Conservation (phyloP, 2,888 invertebrate species). For the Salpingus planirostris region DNA sequence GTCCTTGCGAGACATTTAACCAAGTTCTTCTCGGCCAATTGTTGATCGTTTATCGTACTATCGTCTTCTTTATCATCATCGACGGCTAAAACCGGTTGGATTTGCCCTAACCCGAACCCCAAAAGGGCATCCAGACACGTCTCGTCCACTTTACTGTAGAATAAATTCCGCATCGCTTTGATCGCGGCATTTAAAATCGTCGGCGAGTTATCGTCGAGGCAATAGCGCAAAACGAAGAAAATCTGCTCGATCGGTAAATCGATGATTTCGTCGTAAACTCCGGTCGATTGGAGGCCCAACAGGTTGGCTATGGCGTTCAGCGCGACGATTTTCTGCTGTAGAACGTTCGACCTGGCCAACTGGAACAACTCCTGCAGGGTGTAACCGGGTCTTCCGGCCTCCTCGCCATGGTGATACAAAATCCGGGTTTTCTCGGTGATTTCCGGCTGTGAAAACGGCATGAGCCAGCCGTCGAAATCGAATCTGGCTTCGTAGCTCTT, state of each 20-base stretch:
- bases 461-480: slow-evolving; percentile 69
- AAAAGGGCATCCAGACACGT: slow-evolving; percentile 59
- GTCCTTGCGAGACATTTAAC: slow-evolving; percentile 64
- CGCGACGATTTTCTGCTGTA: slow-evolving; percentile 76
- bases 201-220: slow-evolving; percentile 74
- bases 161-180: slow-evolving; percentile 63
- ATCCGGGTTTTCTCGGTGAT: slow-evolving; percentile 53
- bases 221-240: slow-evolving; percentile 73
- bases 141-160: slow-evolving; percentile 74
- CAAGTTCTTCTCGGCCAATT: slow-evolving; percentile 76
- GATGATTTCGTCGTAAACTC: slow-evolving; percentile 68
- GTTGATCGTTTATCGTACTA: slow-evolving; percentile 72
- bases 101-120: slow-evolving; percentile 55
- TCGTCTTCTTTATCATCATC: slow-evolving; percentile 43
- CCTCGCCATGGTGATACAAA: slow-evolving; percentile 89
- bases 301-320: slow-evolving; percentile 74
- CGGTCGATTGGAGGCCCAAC: slow-evolving; percentile 58
- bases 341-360: slow-evolving; percentile 64
- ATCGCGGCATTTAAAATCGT: slow-evolving; percentile 67
- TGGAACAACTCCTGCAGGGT: slow-evolving; percentile 81
- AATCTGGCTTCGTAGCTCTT: slow-evolving; percentile 72
- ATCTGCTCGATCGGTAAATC: slow-evolving; percentile 68
- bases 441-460: slow-evolving; percentile 60
- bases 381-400: slow-evolving; percentile 85
- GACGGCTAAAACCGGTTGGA: slow-evolving; percentile 50